Conservation (phyloP, 2,888 invertebrate genomes). For the Protodeltote pygarga region DNA sequence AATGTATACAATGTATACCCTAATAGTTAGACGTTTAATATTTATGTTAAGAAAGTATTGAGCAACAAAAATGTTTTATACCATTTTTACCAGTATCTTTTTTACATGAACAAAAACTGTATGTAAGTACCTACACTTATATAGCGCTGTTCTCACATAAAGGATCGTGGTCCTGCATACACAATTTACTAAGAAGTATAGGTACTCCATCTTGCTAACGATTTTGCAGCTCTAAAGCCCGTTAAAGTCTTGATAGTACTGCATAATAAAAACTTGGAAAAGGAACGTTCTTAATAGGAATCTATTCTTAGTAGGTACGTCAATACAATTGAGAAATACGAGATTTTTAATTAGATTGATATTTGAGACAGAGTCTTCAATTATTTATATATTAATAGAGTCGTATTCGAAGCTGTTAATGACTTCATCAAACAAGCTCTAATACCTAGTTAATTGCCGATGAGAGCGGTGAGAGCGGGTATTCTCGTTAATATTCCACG, state of each 20-base stretch:
- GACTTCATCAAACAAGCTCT: constrained; percentile 57
- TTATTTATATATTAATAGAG: constrained; percentile 10
- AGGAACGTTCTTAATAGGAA: not conserved
- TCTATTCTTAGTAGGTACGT: not conserved
- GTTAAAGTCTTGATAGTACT: not conserved
- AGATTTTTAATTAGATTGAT: not conserved
- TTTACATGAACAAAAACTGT: too few species aligned
- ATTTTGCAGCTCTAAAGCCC: constrained; percentile 2
- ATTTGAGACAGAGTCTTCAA: not conserved
- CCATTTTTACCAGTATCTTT: too few species aligned
- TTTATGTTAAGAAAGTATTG: too few species aligned
- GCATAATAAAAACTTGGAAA: constrained; percentile 2
- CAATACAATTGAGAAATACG: not conserved
- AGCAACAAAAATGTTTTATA: too few species aligned
- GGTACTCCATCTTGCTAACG: constrained; percentile 2
- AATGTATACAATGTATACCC: too few species aligned
- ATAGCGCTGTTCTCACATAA: constrained; percentile 7
- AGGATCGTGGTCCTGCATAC: constrained; percentile 12
- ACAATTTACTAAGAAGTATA: constrained; percentile 7
- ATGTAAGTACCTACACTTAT: too few species aligned
- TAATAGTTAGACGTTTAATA: too few species aligned
- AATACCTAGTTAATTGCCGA: constrained; percentile 57
- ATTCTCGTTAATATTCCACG: constrained; percentile 69
- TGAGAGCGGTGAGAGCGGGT: constrained; percentile 59
- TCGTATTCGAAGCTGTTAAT: constrained; percentile 48